Conservation (phyloP, 2,888 invertebrate genomes). For the Lysandra coridon region DNA sequence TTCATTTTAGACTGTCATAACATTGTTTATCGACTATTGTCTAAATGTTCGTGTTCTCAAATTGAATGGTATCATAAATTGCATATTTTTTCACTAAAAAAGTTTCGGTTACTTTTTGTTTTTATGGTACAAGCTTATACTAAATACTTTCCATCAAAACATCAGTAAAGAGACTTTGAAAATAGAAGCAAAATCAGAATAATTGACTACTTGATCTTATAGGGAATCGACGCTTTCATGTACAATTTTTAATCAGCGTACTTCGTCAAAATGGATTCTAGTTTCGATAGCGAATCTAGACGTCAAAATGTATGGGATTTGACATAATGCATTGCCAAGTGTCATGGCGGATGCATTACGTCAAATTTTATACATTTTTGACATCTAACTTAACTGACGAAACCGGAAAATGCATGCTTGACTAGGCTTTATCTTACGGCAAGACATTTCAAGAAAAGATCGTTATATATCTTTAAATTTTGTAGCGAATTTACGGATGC, state of each 20-base stretch:
- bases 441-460: background rate
- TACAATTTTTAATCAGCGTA: background rate
- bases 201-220: background rate
- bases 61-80: conserved; percentile 39
- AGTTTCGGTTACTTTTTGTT: background rate
- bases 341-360: too few species aligned
- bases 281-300: too few species aligned
- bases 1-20: conserved; percentile 58
- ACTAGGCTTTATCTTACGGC: too few species aligned
- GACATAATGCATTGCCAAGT: too few species aligned
- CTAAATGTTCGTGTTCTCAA: conserved; percentile 43
- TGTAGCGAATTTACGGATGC: background rate
- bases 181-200: background rate
- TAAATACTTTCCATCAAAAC: background rate
- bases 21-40: conserved; percentile 65
- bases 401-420: too few species aligned
- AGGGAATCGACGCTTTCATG: background rate
- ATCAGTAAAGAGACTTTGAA: background rate
- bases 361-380: too few species aligned
- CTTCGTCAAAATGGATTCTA: too few species aligned
- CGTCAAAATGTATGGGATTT: too few species aligned
- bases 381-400: too few species aligned
- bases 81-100: background rate
- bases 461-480: background rate
- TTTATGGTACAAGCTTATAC: background rate